These are phyloP conservation scores for Zaprionus capensis DNA, from an alignment of 1,140 invertebrate species.

Conservation along the genomic window DNA sequence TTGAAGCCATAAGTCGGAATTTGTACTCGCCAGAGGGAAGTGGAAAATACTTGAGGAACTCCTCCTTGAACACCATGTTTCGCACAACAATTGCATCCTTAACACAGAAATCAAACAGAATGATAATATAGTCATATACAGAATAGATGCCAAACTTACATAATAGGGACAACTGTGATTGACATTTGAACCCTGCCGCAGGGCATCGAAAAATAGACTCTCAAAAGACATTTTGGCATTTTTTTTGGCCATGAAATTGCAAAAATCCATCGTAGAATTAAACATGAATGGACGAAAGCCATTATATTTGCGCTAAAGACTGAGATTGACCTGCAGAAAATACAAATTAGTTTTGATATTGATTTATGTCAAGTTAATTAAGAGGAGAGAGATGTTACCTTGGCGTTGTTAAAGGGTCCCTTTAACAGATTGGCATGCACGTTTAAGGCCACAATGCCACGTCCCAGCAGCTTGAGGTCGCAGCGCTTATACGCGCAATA, in stretches of 20 bases:
- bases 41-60: slow-evolving; percentile 6
- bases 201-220: slow-evolving; percentile 6
- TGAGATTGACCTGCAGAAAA: slow-evolving; percentile 27
- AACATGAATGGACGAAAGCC: slow-evolving; percentile 46
- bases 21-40: slow-evolving; percentile 36
- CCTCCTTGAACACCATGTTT: slow-evolving; percentile 14
- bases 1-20: slow-evolving; percentile 14
- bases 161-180: slow-evolving; percentile 48
- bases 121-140: background rate
- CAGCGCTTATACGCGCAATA: background rate
- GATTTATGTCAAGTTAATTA: background rate
- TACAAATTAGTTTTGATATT: background rate
- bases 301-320: slow-evolving; percentile 29
- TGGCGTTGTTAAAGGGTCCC: slow-evolving; percentile 22
- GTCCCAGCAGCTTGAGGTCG: background rate
- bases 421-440: slow-evolving; percentile 1
- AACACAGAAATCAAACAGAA: background rate
- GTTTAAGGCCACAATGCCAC: slow-evolving; percentile 4
- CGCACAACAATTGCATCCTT: slow-evolving; percentile 42
- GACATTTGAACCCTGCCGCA: slow-evolving; percentile 35
- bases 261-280: slow-evolving; percentile 40
- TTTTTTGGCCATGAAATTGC: slow-evolving; percentile 16
- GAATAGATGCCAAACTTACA: slow-evolving; percentile 9
- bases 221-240: slow-evolving; percentile 3
- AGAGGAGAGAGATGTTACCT: background rate